Base-by-base conservation (phyloP, 2,888 invertebrate genomes). In the Apoda limacodes region DNA sequence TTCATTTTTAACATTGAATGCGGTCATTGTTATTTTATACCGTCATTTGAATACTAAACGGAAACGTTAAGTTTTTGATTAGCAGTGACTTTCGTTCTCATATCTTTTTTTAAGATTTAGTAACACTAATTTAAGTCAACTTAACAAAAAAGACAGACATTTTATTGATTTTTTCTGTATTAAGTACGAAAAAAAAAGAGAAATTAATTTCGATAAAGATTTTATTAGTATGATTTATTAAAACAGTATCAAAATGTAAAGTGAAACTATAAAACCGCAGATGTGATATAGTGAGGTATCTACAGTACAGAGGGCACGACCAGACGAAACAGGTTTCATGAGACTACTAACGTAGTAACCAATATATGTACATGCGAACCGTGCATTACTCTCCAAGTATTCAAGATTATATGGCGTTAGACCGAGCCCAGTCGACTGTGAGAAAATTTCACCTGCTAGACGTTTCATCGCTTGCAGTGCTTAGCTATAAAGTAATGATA, bases 301-400 rank as follows among this genome's bases (percentile, higher is more conserved):
- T 66, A 62, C 60, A 56, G 66, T 61, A 69, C 74, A 70, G 71
- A 74, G 74, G 70, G 72, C 76, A 72, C 56, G 66, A 61, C 56
- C 62, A 58, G 52, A 39, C 43, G 42, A 56, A 70, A 78, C 78
- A 64, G 75, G 78, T 78, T 78, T 66, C 46, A 51, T 55, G 63
- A 42, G 60, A 62, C 74, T 74, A 71, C 68, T 70, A 71, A 54
- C 68, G 70, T 66, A 75, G 68, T 74, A 69, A 75, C 75, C 71
- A 75, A 74, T 71, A 75, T 74, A 71, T 69, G 68, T 69, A 65
- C 61, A 54, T n/a, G n/a, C n/a, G 56, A 61, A 6, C 59, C 64
- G 66, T 67, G 63, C 65, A 62, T 67, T 68, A 69, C 67, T 60
- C 55, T 55, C 62, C 52, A 59, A 52, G 54, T 56, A 59, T 65